Percentiles rank a stretch among this genome's conserved stretches.
These are phyloP conservation scores for Melipona beecheii DNA, from an alignment of 2,888 invertebrate species.

Conservation along the genomic window DNA sequence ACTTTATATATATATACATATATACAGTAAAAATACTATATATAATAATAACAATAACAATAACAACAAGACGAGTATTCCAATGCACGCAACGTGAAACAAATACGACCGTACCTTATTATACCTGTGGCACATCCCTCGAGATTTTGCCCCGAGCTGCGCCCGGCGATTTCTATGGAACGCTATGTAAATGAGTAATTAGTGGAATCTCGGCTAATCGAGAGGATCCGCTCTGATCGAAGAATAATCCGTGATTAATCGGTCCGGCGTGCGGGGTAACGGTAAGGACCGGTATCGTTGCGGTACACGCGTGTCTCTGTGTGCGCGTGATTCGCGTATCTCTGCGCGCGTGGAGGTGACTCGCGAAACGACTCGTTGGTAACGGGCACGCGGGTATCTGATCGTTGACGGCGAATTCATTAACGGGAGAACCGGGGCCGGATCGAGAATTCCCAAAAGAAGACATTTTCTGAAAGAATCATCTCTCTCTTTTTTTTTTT, in stretches of 20 bases:
- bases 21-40: too few relatives aligned
- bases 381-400: slow-evolving; percentile 52
- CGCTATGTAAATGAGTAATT: slow-evolving; percentile 61
- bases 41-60: too few relatives aligned
- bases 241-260: slow-evolving; percentile 68
- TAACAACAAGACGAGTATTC: background rate
- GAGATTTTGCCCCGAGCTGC: background rate
- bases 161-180: slow-evolving; percentile 21
- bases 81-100: background rate
- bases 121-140: background rate
- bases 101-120: background rate
- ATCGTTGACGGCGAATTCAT: slow-evolving; percentile 69
- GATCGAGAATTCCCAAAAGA: too few relatives aligned
- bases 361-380: slow-evolving; percentile 40
- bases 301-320: background rate
- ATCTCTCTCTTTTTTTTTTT: too few relatives aligned
- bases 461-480: too few relatives aligned
- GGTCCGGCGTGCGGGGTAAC: slow-evolving; percentile 13
- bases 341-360: background rate
- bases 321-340: background rate
- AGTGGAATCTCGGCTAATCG: slow-evolving; percentile 50
- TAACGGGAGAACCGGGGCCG: slow-evolving; percentile 57
- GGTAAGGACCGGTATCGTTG: slow-evolving; percentile 1
- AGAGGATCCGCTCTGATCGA: slow-evolving; percentile 58
- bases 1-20: too few relatives aligned